Conservation (phyloP, 2,113 vertebrate species). For the Ibidorhyncha struthersii region DNA sequence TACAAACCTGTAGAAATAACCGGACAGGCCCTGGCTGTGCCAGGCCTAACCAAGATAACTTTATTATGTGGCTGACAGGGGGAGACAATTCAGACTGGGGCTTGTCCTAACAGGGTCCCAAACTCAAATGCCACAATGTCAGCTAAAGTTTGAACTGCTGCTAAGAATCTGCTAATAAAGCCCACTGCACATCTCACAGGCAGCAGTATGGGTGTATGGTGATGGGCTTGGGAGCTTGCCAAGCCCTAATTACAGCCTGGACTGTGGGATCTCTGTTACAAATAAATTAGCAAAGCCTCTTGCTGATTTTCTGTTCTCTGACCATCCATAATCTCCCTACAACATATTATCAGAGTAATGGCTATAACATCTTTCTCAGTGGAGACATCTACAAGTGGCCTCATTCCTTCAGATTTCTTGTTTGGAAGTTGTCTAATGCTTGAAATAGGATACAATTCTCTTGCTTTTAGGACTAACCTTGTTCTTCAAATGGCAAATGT, state of each 20-base stretch:
- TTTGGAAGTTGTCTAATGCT: background rate
- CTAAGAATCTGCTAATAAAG: background rate
- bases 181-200: background rate
- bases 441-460: background rate
- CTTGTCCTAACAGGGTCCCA: background rate
- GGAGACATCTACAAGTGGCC: background rate
- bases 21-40: background rate
- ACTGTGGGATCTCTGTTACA: background rate
- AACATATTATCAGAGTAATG: background rate
- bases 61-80: background rate
- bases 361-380: background rate
- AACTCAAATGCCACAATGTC: background rate
- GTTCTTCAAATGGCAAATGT: background rate
- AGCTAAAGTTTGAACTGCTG: background rate
- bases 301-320: constrained; percentile 11
- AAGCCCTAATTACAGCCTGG: background rate
- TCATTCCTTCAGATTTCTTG: background rate
- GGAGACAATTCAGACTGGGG: background rate
- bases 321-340: background rate
- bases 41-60: background rate
- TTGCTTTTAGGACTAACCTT: background rate
- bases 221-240: background rate
- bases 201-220: background rate
- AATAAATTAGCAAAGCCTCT: background rate
- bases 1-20: background rate